Conservation (phyloP, 2,113 vertebrate genomes). For the Elephantulus edwardii region DNA sequence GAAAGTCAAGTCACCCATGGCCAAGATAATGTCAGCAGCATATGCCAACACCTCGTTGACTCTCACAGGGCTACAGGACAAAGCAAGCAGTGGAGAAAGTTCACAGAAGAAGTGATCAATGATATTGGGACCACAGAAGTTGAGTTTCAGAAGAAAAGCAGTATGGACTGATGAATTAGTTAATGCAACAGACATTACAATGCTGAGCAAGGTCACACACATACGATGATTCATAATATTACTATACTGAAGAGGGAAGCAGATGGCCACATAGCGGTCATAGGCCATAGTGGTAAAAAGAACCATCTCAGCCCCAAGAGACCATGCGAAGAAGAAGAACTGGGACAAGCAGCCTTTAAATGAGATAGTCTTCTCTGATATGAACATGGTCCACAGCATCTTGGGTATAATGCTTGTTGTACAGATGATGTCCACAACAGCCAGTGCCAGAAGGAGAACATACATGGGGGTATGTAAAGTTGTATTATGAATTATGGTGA, state of each 20-base stretch:
- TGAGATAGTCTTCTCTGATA: conserved; percentile 54
- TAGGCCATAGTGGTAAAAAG: conserved; percentile 78
- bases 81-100: conserved; percentile 70
- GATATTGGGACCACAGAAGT: conserved; percentile 76
- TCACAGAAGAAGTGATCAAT: conserved; percentile 81
- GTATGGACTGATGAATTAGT: conserved; percentile 73
- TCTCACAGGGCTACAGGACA: conserved; percentile 73
- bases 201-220: conserved; percentile 53
- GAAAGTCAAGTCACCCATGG: conserved; percentile 69
- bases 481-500: conserved; percentile 28
- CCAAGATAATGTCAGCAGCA: conserved; percentile 69
- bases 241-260: conserved; percentile 68
- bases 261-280: no score
- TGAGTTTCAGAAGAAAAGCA: conserved; percentile 68
- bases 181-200: conserved; percentile 53
- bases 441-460: conserved; percentile 57
- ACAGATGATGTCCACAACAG: conserved; percentile 57
- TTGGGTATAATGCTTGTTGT: conserved; percentile 65
- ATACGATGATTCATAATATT: conserved; percentile 61
- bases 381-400: conserved; percentile 61
- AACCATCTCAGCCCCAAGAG: conserved; percentile 72
- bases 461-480: conserved; percentile 65
- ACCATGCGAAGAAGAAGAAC: conserved; percentile 77
- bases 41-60: conserved; percentile 75
- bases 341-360: conserved; percentile 68